Evolutionary conservation across 2,113 vertebrate genomes (phyloP), one percentile per base, ranked within the genome.

Genomic region (Xiphophorus couchianus): DNA sequence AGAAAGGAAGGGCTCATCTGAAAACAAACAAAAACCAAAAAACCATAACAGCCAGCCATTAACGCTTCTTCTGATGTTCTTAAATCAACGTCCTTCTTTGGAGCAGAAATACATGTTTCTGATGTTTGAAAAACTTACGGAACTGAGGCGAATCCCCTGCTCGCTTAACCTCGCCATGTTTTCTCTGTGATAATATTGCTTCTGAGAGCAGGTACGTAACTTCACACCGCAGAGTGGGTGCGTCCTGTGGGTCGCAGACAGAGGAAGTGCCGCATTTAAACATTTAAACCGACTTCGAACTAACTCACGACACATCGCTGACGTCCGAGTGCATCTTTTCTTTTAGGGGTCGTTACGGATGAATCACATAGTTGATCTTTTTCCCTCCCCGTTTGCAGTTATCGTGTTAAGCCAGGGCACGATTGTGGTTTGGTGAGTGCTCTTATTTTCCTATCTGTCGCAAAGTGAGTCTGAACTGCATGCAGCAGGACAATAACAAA

Each of bases 1-100:
- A 95, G 92, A 83, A 92, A 96, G 77, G 94, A 89, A 44, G 95
- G 95, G 63, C 94, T 95, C 93, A 95, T 94, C 95, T 95, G 71
- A 82, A 58, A 39, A 15, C 30, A 11, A 37, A 37, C 11, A 10
- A 37, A 11, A 37, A 37, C 35, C 10, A 37, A 37, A 10, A 37
- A 10, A 37, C 9, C n/a, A n/a, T n/a, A n/a, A n/a, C n/a, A n/a
- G n/a, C n/a, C 4, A 66, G 22, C 8, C 29, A 22, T 1, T 5
- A 14, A 17, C 11, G 12, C 22, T 48, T 19, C 44, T 10, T 58
- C 51, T 25, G 19, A 1, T n/a, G 22, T 58, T 9, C 5, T 10
- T n/a, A n/a, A 58, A 58, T 58, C 7, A 58, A 58, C 25, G 25
- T 10, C 1, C 5, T 19, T 48, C 4, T 48, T 6, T 48, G 14